Conservation (phyloP, 2,888 invertebrate genomes). For the Cinara cedri region DNA sequence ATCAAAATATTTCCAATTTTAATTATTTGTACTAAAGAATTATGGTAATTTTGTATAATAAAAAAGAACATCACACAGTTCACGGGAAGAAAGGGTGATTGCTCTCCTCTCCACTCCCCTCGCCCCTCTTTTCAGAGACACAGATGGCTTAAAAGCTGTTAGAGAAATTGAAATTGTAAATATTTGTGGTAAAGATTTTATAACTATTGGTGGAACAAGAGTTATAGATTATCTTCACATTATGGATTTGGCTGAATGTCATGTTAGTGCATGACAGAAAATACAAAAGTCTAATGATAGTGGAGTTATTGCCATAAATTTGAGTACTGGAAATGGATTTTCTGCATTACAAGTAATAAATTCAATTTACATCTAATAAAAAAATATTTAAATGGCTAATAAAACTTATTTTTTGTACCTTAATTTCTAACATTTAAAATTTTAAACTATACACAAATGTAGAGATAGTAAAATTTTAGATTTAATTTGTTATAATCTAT, state of each 20-base stretch:
- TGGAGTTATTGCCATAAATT: conserved; percentile 73
- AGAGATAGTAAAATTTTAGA: background rate
- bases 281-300: conserved; percentile 63
- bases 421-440: background rate
- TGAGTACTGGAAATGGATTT: conserved; percentile 84
- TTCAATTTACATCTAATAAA: background rate
- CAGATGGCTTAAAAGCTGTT: no score
- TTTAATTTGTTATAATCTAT: background rate
- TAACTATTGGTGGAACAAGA: conserved; percentile 84
- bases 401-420: no score
- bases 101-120: no score
- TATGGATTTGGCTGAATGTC: conserved; percentile 85
- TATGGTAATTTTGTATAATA: no score
- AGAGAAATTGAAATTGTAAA: conserved; percentile 76
- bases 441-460: background rate
- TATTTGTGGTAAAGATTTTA: conserved; percentile 87
- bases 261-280: conserved; percentile 80
- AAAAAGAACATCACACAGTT: no score
- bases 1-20: no score
- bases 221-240: conserved; percentile 88
- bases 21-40: no score
- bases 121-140: no score
- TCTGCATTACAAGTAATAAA: conserved; percentile 80
- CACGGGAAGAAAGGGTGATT: no score
- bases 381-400: no score